Evolutionary conservation across 2,888 invertebrate genomes (phyloP).

Genomic region (Leucoma salicis): DNA sequence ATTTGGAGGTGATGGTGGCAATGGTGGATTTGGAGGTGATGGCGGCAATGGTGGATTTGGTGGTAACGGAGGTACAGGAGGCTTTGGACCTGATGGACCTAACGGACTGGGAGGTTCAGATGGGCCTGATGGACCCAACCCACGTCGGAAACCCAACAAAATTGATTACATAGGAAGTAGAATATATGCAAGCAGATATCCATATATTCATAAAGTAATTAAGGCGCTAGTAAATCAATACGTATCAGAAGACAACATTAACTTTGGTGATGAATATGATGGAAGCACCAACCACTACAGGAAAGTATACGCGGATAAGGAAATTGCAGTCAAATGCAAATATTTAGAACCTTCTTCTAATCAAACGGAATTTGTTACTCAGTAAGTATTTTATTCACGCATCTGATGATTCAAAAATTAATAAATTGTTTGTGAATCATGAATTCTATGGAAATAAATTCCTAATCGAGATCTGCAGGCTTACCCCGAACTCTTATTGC

Average conservation of each 20-base stretch:
- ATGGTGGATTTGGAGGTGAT: slow-evolving; percentile 28
- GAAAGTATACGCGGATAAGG: slow-evolving; percentile 53
- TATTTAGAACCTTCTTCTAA: slow-evolving; percentile 49
- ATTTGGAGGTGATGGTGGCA: slow-evolving; percentile 43
- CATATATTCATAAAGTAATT: slow-evolving; percentile 63
- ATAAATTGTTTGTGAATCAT: too few relatives aligned
- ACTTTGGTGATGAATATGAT: slow-evolving; percentile 48
- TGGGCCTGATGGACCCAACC: slow-evolving; percentile 26
- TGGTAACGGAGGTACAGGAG: slow-evolving; percentile 43
- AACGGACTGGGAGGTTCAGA: slow-evolving; percentile 26
- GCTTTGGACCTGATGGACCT: slow-evolving; percentile 32
- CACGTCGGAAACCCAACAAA: slow-evolving; percentile 40
- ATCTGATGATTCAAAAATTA: too few relatives aligned
- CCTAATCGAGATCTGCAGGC: too few relatives aligned
- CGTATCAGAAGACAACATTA: slow-evolving; percentile 51
- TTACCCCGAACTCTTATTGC: too few relatives aligned
- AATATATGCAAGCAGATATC: slow-evolving; percentile 63
- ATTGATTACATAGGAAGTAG: slow-evolving; percentile 54
- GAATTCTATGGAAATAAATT: too few relatives aligned
- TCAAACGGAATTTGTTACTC: slow-evolving; percentile 55
- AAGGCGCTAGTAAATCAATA: slow-evolving; percentile 57
- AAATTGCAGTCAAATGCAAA: slow-evolving; percentile 61
- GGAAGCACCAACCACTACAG: slow-evolving; percentile 50
- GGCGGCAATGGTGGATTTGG: slow-evolving; percentile 38
- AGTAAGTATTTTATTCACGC: slow-evolving; percentile 49